Percentiles rank a stretch among this genome's conserved stretches.
Evolutionary conservation across 2,113 vertebrate species (phyloP).

Genomic region (Tonatia bakeri): DNA sequence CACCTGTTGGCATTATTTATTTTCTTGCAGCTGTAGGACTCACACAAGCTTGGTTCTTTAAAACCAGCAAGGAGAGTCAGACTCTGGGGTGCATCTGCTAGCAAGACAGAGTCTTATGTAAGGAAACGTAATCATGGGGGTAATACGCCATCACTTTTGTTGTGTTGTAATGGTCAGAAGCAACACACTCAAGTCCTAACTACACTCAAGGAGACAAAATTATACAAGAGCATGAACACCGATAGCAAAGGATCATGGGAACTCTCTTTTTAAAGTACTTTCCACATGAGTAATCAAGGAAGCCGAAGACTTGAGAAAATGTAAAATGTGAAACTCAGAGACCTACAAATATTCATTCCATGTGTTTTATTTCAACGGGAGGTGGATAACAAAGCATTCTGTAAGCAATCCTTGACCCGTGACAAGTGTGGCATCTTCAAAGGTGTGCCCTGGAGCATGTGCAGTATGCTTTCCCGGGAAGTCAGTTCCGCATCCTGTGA

Average conservation of each 20-base stretch:
- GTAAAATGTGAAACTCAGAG: slow-evolving; percentile 18
- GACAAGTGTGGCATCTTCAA: slow-evolving; percentile 28
- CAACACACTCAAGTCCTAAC: background rate
- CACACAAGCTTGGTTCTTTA: background rate
- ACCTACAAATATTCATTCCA: background rate
- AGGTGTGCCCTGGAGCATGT: background rate
- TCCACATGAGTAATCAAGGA: slow-evolving; percentile 26
- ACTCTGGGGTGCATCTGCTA: background rate
- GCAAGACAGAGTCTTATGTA: background rate
- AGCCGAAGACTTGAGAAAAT: background rate
- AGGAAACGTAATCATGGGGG: background rate
- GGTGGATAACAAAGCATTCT: background rate
- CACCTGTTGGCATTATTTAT: background rate
- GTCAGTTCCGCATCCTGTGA: slow-evolving; percentile 30
- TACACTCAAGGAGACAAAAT: background rate
- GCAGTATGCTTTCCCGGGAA: slow-evolving; percentile 50
- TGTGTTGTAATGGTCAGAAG: background rate
- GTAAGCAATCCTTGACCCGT: background rate
- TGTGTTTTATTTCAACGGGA: background rate
- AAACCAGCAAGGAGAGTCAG: background rate
- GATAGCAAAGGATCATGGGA: background rate
- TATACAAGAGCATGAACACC: background rate
- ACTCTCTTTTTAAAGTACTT: slow-evolving; percentile 14
- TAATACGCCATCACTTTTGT: background rate
- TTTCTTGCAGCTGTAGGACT: background rate